Percentiles rank a stretch among this genome's conserved stretches.
phyloP scores from a whole-genome alignment of 2,888 invertebrate species.

The Ectobius pallidus region DNA sequence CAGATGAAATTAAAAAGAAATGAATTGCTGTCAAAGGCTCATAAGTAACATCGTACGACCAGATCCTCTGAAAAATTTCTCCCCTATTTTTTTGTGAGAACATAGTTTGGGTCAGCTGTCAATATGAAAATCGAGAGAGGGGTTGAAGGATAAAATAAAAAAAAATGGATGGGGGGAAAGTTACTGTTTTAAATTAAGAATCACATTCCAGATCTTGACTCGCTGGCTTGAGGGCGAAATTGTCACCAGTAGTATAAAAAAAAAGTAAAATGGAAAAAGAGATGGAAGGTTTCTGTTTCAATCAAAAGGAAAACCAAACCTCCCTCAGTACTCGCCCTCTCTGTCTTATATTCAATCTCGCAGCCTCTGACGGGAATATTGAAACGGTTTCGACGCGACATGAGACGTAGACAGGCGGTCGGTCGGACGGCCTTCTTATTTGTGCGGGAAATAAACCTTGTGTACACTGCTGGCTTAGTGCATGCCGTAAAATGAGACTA shows the following conservation, averaged over 20 bases:
- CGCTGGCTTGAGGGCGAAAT: slow-evolving; percentile 3
- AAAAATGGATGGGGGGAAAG: too few species aligned
- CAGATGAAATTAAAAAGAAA: too few species aligned
- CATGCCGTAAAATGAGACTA: too few species aligned
- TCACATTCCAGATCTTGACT: slow-evolving; percentile 13
- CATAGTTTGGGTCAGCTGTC: slow-evolving; percentile 27
- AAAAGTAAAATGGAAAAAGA: not conserved
- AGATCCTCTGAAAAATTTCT: not conserved
- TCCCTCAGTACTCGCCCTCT: not conserved
- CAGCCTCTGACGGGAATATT: slow-evolving; percentile 27
- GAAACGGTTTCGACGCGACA: slow-evolving; percentile 23
- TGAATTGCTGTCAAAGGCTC: not conserved
- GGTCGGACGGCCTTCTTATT: not conserved
- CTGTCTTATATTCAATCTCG: slow-evolving; percentile 30
- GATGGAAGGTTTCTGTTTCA: slow-evolving; percentile 25
- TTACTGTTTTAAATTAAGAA: slow-evolving; percentile 28
- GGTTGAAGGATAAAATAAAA: not conserved
- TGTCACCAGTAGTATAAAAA: slow-evolving; percentile 18
- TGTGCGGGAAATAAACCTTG: not conserved
- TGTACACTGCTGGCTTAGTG: too few species aligned
- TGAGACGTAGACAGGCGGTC: not conserved
- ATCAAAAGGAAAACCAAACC: slow-evolving; percentile 26
- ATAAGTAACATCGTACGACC: not conserved
- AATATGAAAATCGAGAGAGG: not conserved
- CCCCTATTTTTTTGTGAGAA: not conserved